A percentile compares a stretch with the other conserved stretches of the same genome.
These are phyloP conservation scores for Hedychridium roseum DNA, from an alignment of 2,888 invertebrate genomes.

Conservation along the genomic window DNA sequence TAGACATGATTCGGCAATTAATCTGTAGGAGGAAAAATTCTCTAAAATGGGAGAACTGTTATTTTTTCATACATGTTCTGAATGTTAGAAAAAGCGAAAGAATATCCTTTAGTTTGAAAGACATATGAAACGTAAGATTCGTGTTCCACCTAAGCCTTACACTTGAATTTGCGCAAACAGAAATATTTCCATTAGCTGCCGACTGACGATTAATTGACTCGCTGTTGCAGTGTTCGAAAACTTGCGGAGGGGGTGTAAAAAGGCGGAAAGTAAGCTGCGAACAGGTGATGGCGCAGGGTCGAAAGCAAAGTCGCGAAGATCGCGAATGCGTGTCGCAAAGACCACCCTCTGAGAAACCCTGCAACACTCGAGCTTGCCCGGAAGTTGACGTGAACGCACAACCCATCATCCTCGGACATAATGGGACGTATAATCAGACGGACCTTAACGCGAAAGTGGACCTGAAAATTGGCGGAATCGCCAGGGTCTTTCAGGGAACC, in stretches of 20 bases:
- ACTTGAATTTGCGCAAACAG: no score
- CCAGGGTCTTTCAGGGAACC: constrained; percentile 89
- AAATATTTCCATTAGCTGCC: no score
- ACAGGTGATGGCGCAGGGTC: constrained; percentile 93
- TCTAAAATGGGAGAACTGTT: no score
- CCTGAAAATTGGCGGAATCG: constrained; percentile 89
- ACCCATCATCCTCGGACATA: constrained; percentile 80
- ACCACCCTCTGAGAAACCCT: constrained; percentile 81
- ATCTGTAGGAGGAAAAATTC: no score
- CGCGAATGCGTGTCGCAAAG: constrained; percentile 78
- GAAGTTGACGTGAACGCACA: constrained; percentile 74
- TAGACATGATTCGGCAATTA: no score
- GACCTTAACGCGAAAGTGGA: constrained; percentile 81
- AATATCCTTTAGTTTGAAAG: no score
- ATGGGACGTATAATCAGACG: constrained; percentile 81
- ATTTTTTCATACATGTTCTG: no score
- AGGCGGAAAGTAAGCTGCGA: constrained; percentile 84
- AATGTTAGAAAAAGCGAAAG: no score
- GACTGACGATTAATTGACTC: no score
- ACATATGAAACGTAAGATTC: no score
- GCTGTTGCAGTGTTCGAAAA: constrained; percentile 80
- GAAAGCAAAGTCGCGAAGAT: constrained; percentile 81
- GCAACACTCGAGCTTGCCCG: constrained; percentile 82
- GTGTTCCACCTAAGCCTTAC: no score
- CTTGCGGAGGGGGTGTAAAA: constrained; percentile 93